Conservation (phyloP, 53 echinoderm and acorn worm genomes). For the Glandiceps talaboti region DNA sequence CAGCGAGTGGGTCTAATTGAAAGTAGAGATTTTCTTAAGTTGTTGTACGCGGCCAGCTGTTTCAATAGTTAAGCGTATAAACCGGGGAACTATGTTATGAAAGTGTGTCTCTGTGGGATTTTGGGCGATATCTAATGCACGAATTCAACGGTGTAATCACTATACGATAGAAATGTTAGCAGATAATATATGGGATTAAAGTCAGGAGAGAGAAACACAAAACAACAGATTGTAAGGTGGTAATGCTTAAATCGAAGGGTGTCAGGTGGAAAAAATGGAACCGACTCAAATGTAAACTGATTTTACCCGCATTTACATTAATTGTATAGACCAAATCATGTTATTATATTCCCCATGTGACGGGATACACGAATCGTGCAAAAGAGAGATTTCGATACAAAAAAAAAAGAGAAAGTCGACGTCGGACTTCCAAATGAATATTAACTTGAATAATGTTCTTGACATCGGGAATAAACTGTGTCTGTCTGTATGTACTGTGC, state of each 20-base stretch:
- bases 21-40: background rate
- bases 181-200: background rate
- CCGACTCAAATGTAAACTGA: background rate
- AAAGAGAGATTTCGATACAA: too few relatives aligned
- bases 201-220: background rate
- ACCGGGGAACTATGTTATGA: background rate
- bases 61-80: background rate
- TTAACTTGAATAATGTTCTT: too few relatives aligned
- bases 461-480: too few relatives aligned
- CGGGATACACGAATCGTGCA: too few relatives aligned
- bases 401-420: too few relatives aligned
- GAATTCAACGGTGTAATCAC: background rate
- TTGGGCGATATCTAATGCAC: background rate
- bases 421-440: too few relatives aligned
- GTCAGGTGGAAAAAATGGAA: background rate
- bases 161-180: background rate
- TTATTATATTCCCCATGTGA: too few relatives aligned
- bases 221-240: background rate
- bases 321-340: background rate
- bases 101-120: background rate
- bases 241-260: background rate
- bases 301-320: background rate
- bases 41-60: background rate
- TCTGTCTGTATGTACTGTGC: too few relatives aligned
- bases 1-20: background rate